These are phyloP conservation scores for Intellagama lesueurii DNA, from an alignment of 2,797 vertebrate genomes.

Conservation along the genomic window DNA sequence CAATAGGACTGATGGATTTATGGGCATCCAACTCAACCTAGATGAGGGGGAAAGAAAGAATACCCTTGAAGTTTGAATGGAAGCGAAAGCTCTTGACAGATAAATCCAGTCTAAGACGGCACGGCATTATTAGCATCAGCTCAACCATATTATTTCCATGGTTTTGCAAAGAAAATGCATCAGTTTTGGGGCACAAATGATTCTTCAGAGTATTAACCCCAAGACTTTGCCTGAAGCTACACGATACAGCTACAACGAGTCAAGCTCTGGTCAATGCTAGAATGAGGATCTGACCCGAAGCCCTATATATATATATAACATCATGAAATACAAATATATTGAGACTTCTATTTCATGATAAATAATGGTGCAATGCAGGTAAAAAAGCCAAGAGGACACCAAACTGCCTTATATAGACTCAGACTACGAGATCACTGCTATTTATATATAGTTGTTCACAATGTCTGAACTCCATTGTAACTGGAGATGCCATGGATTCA, in stretches of 20 bases:
- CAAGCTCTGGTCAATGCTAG: background rate
- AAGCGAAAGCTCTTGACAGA: conserved; percentile 4
- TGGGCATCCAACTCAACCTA: conserved; percentile 21
- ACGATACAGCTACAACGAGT: background rate
- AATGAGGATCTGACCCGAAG: background rate
- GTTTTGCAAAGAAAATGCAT: background rate
- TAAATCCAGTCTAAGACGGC: background rate
- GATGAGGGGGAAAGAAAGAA: conserved; percentile 3
- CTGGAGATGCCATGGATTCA: background rate
- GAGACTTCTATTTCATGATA: background rate
- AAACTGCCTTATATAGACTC: background rate
- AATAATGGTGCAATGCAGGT: background rate
- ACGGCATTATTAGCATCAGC: background rate
- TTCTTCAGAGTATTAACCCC: background rate
- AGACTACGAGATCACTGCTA: background rate
- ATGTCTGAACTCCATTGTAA: too few relatives aligned
- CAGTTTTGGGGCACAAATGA: background rate
- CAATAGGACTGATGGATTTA: conserved; percentile 24
- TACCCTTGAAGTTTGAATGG: background rate
- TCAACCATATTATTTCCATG: fast-evolving
- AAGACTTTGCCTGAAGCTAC: background rate
- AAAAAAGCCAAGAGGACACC: background rate
- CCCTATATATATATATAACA: background rate
- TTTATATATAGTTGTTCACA: background rate
- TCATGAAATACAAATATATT: too few relatives aligned